phyloP scores from a whole-genome alignment of 2,888 invertebrate species.

The Philopedon plagiatum region DNA sequence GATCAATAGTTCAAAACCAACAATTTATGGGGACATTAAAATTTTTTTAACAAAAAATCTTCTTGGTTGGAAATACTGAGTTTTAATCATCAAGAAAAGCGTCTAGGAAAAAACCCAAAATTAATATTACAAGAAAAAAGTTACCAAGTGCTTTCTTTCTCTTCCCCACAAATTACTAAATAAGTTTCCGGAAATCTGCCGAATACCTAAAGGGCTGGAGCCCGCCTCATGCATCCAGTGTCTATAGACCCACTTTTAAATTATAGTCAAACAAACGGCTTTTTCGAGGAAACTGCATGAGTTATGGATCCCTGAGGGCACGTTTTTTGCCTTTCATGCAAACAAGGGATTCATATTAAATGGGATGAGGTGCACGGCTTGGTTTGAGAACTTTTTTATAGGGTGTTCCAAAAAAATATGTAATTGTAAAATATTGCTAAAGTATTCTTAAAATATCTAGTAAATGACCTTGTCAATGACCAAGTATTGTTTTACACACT shows the following conservation, averaged over 20 bases:
- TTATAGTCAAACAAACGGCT: not conserved
- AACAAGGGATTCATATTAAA: slow-evolving; percentile 6
- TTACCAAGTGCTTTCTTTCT: not conserved
- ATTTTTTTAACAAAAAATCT: too few relatives aligned
- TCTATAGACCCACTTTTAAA: slow-evolving; percentile 10
- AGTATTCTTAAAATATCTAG: too few relatives aligned
- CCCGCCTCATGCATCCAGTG: not conserved
- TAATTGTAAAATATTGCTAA: too few relatives aligned
- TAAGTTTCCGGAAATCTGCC: not conserved
- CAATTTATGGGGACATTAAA: too few relatives aligned
- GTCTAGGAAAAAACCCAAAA: too few relatives aligned
- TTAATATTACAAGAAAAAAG: too few relatives aligned
- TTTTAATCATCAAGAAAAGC: too few relatives aligned
- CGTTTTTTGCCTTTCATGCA: slow-evolving; percentile 9
- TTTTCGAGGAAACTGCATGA: slow-evolving; percentile 6
- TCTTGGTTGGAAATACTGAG: too few relatives aligned
- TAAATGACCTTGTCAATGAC: too few relatives aligned
- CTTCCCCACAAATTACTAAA: not conserved
- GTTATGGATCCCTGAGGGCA: slow-evolving; percentile 2
- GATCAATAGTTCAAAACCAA: too few relatives aligned
- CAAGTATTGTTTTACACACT: too few relatives aligned
- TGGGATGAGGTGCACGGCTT: not conserved
- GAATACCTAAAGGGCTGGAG: not conserved
- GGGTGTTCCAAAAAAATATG: not conserved
- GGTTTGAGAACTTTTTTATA: not conserved